phyloP scores from a whole-genome alignment of 2,888 invertebrate genomes.

The Cetonia aurata region DNA sequence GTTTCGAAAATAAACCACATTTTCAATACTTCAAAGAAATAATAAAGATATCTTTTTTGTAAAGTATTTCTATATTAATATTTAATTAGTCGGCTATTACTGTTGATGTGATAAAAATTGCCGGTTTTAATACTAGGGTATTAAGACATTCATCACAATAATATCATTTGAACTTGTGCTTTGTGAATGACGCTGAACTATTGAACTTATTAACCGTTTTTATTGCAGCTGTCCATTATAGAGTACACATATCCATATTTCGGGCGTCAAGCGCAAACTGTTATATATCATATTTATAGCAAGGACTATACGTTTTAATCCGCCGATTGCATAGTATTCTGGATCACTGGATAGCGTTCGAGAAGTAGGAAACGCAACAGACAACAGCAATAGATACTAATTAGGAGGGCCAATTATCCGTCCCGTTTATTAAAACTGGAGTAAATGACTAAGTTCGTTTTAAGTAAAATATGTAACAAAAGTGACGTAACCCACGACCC shows the following conservation, averaged over 20 bases:
- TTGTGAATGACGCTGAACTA: constrained; percentile 28
- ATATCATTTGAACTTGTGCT: constrained; percentile 16
- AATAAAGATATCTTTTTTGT: too few species aligned
- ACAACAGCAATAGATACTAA: constrained; percentile 16
- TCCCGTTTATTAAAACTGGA: constrained; percentile 38
- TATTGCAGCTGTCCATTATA: constrained; percentile 8
- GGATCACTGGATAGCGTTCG: neutral
- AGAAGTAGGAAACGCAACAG: constrained; percentile 21
- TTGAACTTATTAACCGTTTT: constrained; percentile 30
- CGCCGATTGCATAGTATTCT: neutral
- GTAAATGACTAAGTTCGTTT: constrained; percentile 44
- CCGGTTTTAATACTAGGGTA: too few species aligned
- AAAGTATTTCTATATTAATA: too few species aligned
- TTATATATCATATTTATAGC: constrained; percentile 4
- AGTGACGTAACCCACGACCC: constrained; percentile 43
- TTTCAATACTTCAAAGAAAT: too few species aligned
- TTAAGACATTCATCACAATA: too few species aligned
- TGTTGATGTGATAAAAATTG: too few species aligned
- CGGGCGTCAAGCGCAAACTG: neutral
- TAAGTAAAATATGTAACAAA: constrained; percentile 47
- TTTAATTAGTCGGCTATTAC: too few species aligned
- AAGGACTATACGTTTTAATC: constrained; percentile 1
- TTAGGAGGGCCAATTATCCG: constrained; percentile 43
- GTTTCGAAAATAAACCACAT: too few species aligned
- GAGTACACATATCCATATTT: neutral